Evolutionary conservation across 2,797 vertebrate species (phyloP).

Genomic region (Tangara arthus): DNA sequence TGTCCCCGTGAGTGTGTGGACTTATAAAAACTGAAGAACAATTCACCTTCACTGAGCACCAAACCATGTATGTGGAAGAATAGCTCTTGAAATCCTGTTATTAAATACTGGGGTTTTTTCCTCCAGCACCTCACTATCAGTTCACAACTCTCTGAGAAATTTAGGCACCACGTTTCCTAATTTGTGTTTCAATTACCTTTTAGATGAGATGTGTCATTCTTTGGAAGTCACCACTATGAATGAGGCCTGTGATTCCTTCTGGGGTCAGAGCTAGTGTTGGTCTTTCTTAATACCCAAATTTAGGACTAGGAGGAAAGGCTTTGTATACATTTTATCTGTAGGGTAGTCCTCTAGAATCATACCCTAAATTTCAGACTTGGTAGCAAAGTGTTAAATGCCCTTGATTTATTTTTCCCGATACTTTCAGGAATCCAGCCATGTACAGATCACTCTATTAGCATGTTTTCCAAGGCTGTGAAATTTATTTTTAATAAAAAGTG

Average conservation of each 20-base stretch:
- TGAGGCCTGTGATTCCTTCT: background rate
- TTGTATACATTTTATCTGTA: background rate
- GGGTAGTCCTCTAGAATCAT: background rate
- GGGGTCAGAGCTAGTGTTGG: background rate
- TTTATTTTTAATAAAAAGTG: background rate
- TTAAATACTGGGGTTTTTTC: background rate
- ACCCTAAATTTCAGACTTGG: background rate
- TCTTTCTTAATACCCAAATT: background rate
- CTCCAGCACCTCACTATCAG: background rate
- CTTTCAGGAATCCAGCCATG: background rate
- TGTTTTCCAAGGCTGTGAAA: background rate
- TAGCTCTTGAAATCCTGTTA: background rate
- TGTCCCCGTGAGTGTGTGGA: background rate
- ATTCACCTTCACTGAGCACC: background rate
- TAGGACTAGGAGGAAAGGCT: background rate
- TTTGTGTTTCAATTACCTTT: background rate
- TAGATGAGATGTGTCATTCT: background rate
- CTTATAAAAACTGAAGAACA: constrained; percentile 14
- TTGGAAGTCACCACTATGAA: background rate
- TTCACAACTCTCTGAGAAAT: background rate
- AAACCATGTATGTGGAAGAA: background rate
- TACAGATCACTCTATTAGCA: background rate
- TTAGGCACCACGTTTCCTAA: background rate
- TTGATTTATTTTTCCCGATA: background rate
- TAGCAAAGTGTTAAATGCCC: background rate